Base-by-base conservation (phyloP, 2,797 vertebrate genomes). In the Nyctalus aviator region DNA sequence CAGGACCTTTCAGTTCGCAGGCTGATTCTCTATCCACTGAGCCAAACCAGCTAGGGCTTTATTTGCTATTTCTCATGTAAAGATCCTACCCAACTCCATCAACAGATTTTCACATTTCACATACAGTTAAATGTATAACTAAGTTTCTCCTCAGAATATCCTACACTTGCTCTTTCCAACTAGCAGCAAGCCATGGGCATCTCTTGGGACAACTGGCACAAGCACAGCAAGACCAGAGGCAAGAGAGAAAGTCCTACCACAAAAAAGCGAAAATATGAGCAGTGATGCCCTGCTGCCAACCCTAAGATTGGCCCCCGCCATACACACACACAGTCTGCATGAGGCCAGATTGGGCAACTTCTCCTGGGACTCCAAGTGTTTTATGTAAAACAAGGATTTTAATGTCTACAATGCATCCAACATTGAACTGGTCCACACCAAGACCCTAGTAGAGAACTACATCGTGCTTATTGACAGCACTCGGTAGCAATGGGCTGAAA, bases 111-210 rank as follows among this genome's bases (percentile, higher is more conserved):
- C 37, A 71, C 46, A 95, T 53, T 82, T 93, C n/a, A 83, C 68
- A 6, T 64, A 77, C 37, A 86, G 82, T n/a, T 64, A 64, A 84
- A 48, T 57, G 27, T 44, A 94, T 9, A 76, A 85, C 17, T 93
- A 84, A 84, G 15, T 68, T 85, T 89, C 41, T 93, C 35, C 75
- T 95, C 88, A 90, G 92, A 96, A 77, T 73, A 93, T 50, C n/a
- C 48, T 69, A 89, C 4, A 84, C 20, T 68, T 91, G 37, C 20
- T 32, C 75, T 76, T 53, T 53, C 48, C 73, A 76, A 48, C 18
- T 53, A 10, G 73, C 20, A 12, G 18, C 30, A 12, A 76, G 12
- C 20, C 73, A 76, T 76, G 30, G 46, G 73, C 46, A 50, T 50
- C 46, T 50, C 73, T 76, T 10, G 1, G 46, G 30, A 76, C 30